phyloP scores from a whole-genome alignment of 2,888 invertebrate genomes.

The Catocala nupta region DNA sequence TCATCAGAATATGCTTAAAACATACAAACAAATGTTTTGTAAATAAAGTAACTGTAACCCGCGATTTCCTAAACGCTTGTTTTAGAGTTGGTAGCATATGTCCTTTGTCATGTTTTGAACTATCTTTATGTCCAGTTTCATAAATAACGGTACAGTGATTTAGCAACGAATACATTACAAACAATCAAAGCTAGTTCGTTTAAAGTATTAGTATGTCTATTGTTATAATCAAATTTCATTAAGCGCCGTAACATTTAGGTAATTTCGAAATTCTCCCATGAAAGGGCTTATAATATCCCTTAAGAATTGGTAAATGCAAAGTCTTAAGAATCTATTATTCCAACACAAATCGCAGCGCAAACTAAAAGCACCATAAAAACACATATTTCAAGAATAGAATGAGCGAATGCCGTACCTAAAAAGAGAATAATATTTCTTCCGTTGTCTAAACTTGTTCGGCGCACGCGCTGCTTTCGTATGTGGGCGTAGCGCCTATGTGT shows the following conservation, averaged over 20 bases:
- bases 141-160: too few species aligned
- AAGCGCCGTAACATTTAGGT: too few species aligned
- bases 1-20: too few species aligned
- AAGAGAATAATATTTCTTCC: conserved; percentile 86
- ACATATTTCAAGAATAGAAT: conserved; percentile 62
- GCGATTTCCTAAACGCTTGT: too few species aligned
- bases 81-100: too few species aligned
- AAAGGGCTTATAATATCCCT: neutral
- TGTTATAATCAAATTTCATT: too few species aligned
- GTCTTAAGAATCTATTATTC: conserved; percentile 18
- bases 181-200: too few species aligned
- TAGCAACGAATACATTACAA: too few species aligned
- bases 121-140: too few species aligned
- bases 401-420: conserved; percentile 77
- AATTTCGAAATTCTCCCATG: neutral
- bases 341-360: conserved; percentile 21
- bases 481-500: conserved; percentile 67
- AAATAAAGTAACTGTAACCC: neutral
- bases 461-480: conserved; percentile 76
- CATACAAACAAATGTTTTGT: neutral
- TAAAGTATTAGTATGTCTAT: too few species aligned
- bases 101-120: too few species aligned
- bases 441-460: conserved; percentile 86
- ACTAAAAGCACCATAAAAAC: conserved; percentile 48
- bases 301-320: neutral